Evolutionary conservation across 1,140 invertebrate genomes (phyloP), one percentile per base, ranked within the genome.

Genomic region (Cyphomyrmex costatus): DNA sequence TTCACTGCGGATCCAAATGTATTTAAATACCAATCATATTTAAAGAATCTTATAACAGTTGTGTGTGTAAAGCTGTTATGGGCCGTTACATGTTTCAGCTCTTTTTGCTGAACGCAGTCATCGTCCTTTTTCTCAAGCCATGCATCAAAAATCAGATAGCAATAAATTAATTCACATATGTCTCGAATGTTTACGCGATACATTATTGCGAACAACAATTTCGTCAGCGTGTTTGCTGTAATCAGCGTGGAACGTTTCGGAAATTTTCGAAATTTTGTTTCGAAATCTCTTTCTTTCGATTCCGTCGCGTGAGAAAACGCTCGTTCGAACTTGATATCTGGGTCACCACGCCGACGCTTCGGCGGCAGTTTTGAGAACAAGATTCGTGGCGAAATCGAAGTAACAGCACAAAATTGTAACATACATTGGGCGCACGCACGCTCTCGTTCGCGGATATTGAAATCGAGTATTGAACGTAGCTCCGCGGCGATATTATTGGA

Each of bases 251-350:
- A 19, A 46, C 36, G 24, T 63, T 33, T 51, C 10, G 60, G n/a
- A 27, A 56, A 14, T 56, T 82, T 73, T 82, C 66, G 79, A 82
- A 71, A 73, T 60, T 46, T 30, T 12, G 36, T 82, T 82, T 58
- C 65, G 65, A 82, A 56, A 82, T 46, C 19, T 56, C 33, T 27
- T 53, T 12, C 27, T 8, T 65, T 65, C 79, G 79, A 82, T 73
- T 82, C 73, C 66, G 66, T 61, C 46, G 46, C 30, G 24, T 30
- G 24, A 85, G 82, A 51, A 85, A 76, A 84, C 36, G 58, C 46
- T 51, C 21, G 49, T 65, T 84, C 58, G 19, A 56, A 63, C 21
- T 58, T 24, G 58, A 84, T 85, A 85, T 85, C 71, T 77, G 33
- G 82, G 82, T 77, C 82, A 49, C 27, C 24, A 68, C 3, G 53